Evolutionary conservation across 2,797 vertebrate species (phyloP).

Genomic region (Poeciliopsis presidionis): DNA sequence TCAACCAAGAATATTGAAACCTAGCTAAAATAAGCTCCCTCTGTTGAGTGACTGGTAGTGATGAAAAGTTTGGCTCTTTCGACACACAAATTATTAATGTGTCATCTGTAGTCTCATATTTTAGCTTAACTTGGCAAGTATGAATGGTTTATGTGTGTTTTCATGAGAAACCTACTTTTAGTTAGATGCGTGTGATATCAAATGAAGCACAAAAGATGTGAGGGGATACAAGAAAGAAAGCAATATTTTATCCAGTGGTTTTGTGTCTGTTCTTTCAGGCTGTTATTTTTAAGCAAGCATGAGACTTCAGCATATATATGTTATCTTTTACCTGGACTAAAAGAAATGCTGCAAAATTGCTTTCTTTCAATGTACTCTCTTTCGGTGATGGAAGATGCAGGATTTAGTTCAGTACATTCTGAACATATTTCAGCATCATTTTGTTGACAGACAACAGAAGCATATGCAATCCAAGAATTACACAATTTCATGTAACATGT

Average conservation of each 20-base stretch:
- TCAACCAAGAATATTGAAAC: too few species aligned
- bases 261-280: neutral
- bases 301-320: neutral
- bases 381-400: neutral
- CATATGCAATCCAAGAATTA: neutral
- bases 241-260: neutral
- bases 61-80: too few species aligned
- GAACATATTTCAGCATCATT: neutral
- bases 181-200: neutral
- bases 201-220: neutral
- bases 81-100: too few species aligned
- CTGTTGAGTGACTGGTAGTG: too few species aligned
- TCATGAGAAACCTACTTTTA: neutral
- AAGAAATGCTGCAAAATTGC: neutral
- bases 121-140: too few species aligned
- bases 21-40: too few species aligned
- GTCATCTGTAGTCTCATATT: too few species aligned
- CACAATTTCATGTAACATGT: neutral
- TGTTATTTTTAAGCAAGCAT: neutral
- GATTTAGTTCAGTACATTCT: neutral
- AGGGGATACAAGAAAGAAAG: neutral
- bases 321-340: neutral
- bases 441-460: neutral
- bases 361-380: neutral
- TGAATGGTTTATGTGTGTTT: too few species aligned